Base-by-base conservation (phyloP, 1,140 invertebrate species). In the Whitmania pigra region DNA sequence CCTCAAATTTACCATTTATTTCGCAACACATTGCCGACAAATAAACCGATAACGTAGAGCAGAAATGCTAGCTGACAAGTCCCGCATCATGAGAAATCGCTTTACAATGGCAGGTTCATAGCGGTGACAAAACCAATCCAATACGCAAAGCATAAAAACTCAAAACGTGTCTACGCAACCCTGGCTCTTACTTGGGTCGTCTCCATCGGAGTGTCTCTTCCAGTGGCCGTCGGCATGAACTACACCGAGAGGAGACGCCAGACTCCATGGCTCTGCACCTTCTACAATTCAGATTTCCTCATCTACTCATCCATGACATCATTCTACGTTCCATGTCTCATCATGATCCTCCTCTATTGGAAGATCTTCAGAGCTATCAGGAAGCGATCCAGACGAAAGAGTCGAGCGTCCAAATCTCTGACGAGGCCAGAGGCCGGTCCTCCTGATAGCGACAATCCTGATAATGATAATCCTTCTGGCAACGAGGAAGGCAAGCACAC, bases 71-170 rank as follows among this genome's bases (percentile, higher is more conserved):
- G 43, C 43, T 49, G 15, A 1, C 43, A 49, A 49, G 43, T 17
- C 40, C 13, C 43, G 43, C 43, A 49, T 49, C 3, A 17, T 7
- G 3, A 49, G 15, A 49, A 49, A 49, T 17, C 15, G 13, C 43
- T 49, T 49, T 49, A 1, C 13, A 13, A 4, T 11, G 82, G 43
- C 85, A 94, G 94, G 85, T 97, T 93, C 83, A 95, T 96, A 78
- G 94, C 94, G 72, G 93, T 97, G 72, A 96, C 93, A 43, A 89
- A 93, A 82, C 94, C 94, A 78, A 94, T 97, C 81, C 93, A 94
- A 83, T 97, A 97, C 85, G 91, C 92, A 63, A 94, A 94, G 79
- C 93, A 96, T 85, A 93, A 94, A 85, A 94, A 92, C 85, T 93
- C 91, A 83, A 86, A 88, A 69, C 86, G 94, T 73, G 92, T 95